These are phyloP conservation scores for Acrocephalus arundinaceus DNA, from an alignment of 2,113 vertebrate species.

Conservation along the genomic window DNA sequence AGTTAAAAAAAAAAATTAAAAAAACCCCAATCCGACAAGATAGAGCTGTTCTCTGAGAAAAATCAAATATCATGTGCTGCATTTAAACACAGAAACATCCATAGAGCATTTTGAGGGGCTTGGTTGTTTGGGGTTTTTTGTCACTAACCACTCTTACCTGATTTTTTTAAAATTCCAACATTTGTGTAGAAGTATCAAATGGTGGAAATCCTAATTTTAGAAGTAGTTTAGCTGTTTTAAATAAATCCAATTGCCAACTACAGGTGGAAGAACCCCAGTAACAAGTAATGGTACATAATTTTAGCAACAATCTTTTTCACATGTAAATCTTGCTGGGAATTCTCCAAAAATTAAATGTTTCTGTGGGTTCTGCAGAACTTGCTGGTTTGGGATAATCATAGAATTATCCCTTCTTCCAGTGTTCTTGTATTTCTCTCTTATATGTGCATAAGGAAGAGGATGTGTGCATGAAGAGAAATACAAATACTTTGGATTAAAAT, in stretches of 20 bases:
- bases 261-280: not conserved
- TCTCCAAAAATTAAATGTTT: not conserved
- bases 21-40: not conserved
- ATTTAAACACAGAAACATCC: not conserved
- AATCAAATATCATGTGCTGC: not conserved
- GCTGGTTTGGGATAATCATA: not conserved
- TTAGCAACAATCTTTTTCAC: not conserved
- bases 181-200: not conserved
- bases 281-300: not conserved
- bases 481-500: not conserved
- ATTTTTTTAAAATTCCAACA: not conserved
- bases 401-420: not conserved
- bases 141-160: not conserved
- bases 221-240: not conserved
- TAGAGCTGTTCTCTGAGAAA: not conserved
- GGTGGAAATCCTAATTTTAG: not conserved
- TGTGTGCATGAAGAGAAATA: not conserved
- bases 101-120: not conserved
- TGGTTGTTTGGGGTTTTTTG: rapidly evolving
- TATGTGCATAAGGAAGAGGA: not conserved
- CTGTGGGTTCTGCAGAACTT: not conserved
- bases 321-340: not conserved
- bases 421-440: not conserved
- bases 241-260: not conserved
- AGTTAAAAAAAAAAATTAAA: not conserved